Base-by-base conservation (phyloP, 2,797 vertebrate genomes). In the Thalassophryne amazonica region DNA sequence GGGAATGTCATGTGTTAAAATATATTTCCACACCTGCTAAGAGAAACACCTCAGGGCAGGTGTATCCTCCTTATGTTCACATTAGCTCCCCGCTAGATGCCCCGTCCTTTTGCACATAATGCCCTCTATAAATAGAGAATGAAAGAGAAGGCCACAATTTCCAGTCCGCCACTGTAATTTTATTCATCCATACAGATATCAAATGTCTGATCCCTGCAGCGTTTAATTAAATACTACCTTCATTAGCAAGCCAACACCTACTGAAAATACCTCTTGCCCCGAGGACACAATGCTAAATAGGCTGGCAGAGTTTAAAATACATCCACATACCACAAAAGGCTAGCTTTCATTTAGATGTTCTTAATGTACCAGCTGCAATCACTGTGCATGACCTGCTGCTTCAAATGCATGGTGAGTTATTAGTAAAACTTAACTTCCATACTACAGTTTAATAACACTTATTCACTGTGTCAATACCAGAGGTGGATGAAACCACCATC, bases 221-320 rank as follows among this genome's bases (percentile, higher is more conserved):
- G 84, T 87, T 88, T 85, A 84, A 90, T 85, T 80, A 86, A 89
- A 87, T 72, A 75, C 77, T 56, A 63, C 65, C 85, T 76, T 87
- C 75, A 85, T 87, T 86, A 85, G 73, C 55, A 70, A 75, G 74
- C 67, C 61, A 66, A 50, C 66, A 71, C 75, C 78, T 78, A 62
- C 65, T 46, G 21, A 82, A 78, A 85, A 74, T 49, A 78, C 43
- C 63, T 69, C 47, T 60, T 46, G 63, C 58, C 59, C 79, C 78
- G 84, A 85, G 86, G 81, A 84, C 78, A 82, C 31, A 1, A 29
- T 13, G 34, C 59, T 77, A 79, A 84, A 84, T 76, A 60, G 69
- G 48, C 62, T 79, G 62, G 73, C 68, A 70, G 68, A 80, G 80
- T 76, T 81, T 79, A 77, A 83, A 81, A 79, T 76, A 82, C 76